phyloP scores from a whole-genome alignment of 2,113 vertebrate species.

The Scomber scombrus region DNA sequence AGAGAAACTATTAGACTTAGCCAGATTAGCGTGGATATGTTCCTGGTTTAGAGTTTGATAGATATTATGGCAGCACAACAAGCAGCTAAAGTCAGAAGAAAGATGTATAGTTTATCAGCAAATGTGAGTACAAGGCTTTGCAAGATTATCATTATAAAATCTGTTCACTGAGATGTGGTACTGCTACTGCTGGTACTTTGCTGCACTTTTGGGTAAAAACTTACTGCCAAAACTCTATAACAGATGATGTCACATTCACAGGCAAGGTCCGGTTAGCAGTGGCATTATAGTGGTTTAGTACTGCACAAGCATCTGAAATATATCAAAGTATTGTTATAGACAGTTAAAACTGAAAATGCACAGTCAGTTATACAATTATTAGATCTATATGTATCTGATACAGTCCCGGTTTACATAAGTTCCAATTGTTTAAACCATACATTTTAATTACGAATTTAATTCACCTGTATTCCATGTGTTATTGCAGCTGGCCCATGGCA shows the following conservation, averaged over 20 bases:
- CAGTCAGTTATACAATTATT: background rate
- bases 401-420: background rate
- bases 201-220: conserved; percentile 64
- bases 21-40: too few relatives aligned
- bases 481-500: conserved; percentile 90
- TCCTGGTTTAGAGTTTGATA: too few relatives aligned
- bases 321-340: conserved; percentile 33
- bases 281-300: conserved; percentile 81
- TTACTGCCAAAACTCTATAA: conserved; percentile 94
- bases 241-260: conserved; percentile 86
- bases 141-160: too few relatives aligned
- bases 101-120: too few relatives aligned
- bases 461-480: conserved; percentile 93
- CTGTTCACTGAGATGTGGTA: too few relatives aligned
- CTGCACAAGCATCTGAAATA: conserved; percentile 86
- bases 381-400: too few relatives aligned
- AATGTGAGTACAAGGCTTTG: too few relatives aligned
- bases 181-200: background rate
- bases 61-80: too few relatives aligned
- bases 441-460: background rate
- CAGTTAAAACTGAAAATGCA: conserved; percentile 6
- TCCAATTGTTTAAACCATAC: background rate
- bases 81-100: too few relatives aligned
- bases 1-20: too few relatives aligned
- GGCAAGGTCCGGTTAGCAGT: conserved; percentile 66